Base-by-base conservation (phyloP, 2,113 vertebrate species). In the Macrotus californicus region DNA sequence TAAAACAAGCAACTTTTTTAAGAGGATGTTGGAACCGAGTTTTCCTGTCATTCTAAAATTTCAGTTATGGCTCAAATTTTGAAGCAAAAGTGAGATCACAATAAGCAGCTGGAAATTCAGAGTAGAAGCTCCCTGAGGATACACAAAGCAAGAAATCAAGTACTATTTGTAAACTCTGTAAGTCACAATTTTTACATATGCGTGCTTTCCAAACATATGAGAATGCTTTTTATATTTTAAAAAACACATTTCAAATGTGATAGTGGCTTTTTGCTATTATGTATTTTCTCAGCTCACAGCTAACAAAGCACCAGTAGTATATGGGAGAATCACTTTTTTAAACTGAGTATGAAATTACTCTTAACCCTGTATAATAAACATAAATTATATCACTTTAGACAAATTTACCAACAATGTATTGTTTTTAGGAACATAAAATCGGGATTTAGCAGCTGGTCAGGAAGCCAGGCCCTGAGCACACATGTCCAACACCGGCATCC, bases 321-420 rank as follows among this genome's bases (percentile, higher is more conserved):
- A 56, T 61, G 73, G 13, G 31, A 61, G 8, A 14, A 15, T 34
- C 36, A 19, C 14, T 4, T 54, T 70, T 95, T 48, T 41, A n/a
- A 89, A 85, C n/a, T 88, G 21, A 95, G 39, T 16, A 56, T 75
- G 73, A 95, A 79, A 87, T 91, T 59, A 70, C 39, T 96, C 81
- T 87, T 76, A 87, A 31, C 76, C 61, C 64, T 52, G 8, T 41
- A 34, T 41, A 34, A 18, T 79, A 41, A 48, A 72, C 14, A 86
- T 83, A 59, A 84, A 81, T 50, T 56, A 52, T 59, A 39, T n/a
- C 48, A 70, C 52, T 94, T 72, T 56, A 43, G 36, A 72, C 19
- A 85, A 84, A 72, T n/a, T 36, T 88, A 86, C 73, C 16, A 86
- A 90, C 15, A 76, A 84, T 50, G 67, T 59, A 94, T n/a, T 80